Base-by-base conservation (phyloP, 2,113 vertebrate genomes). In the Empidonax alnorum region DNA sequence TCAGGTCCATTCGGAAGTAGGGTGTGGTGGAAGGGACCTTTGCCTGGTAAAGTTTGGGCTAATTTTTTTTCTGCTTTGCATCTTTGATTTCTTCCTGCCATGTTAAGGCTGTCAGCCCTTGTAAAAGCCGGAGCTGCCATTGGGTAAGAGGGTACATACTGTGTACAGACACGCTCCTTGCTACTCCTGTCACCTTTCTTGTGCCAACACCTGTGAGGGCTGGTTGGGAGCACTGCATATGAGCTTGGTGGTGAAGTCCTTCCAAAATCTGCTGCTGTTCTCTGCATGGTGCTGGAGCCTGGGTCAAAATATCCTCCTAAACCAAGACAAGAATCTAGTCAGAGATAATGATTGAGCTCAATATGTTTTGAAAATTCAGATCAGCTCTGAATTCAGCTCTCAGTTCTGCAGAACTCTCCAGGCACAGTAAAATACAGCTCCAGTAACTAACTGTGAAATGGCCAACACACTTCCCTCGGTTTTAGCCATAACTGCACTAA, bases 1-100 rank as follows among this genome's bases (percentile, higher is more conserved):
- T 96, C 61, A 72, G 65, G 62, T 93, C 96, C 79, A 55, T 95
- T 97, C 93, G 96, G 90, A 95, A 82, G 67, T 41, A 41, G 84
- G 84, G 73, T 55, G 86, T 82, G 71, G 49, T 46, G 49, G 52
- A 80, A 66, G 66, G 58, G 67, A 69, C 35, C 16, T 66, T 66
- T 0, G 2, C 67, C 72, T 20, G 24, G 14, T 35, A 50, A 93
- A 77, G 55, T 83, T 69, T 0, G 0, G 41, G 50, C 35, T 73
- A 9, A 25, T 58, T 52, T 53, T 28, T 77, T 31, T 65, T 68
- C 52, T 53, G 28, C 52, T 72, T 72, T 81, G 55, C 33, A 33
- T 21, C 47, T 81, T 41, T 20, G 33, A 30, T 56, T 84, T 87
- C 42, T 61, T 66, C 71, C 49, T 20, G 22, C 58, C 22, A 17